Base-by-base conservation (phyloP, 2,888 invertebrate species). In the Euzetes globulus region DNA sequence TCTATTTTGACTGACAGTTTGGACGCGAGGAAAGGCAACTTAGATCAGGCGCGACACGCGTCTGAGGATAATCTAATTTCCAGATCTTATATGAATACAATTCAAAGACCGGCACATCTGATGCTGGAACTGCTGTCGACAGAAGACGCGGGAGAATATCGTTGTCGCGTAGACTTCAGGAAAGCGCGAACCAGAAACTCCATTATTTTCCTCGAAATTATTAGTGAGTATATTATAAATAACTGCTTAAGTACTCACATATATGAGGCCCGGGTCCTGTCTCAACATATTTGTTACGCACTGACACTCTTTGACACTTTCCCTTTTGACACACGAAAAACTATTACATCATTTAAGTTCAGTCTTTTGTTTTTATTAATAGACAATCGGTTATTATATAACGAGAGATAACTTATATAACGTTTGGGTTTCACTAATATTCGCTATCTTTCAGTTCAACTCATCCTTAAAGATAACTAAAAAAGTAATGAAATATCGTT, bases 131-230 rank as follows among this genome's bases (percentile, higher is more conserved):
- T 72, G 29, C 89, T 93, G 81, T 90, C 91, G 84, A 87, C 92
- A 58, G 89, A 90, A 82, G 94, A 94, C 84, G 92, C 93, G 82
- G 92, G 92, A 80, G 88, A 91, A 79, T 94, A 93, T 86, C 87
- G 93, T 77, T 94, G 94, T 84, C 86, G 93, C 77, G 91, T 93
- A 79, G 93, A 94, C 86, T 94, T 92, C 86, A 87, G 91, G 78
- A 92, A 92, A 84, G 91, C 91, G 77, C 92, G 92, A 84, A 93
- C 93, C 76, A 88, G 92, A 82, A 92, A 91, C 85, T 90, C 91
- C 84, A 87, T 91, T 81, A 93, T 92, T 85, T 93, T 93, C 85
- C 88, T 94, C 81, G 91, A 92, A 78, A 91, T 94, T 79, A 90
- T 93, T 81, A 91, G 93, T 93, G 82, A 90, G 79, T 79, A 33